These are phyloP conservation scores for Ceratina australensis DNA, from an alignment of 1,140 invertebrate genomes.

Conservation along the genomic window DNA sequence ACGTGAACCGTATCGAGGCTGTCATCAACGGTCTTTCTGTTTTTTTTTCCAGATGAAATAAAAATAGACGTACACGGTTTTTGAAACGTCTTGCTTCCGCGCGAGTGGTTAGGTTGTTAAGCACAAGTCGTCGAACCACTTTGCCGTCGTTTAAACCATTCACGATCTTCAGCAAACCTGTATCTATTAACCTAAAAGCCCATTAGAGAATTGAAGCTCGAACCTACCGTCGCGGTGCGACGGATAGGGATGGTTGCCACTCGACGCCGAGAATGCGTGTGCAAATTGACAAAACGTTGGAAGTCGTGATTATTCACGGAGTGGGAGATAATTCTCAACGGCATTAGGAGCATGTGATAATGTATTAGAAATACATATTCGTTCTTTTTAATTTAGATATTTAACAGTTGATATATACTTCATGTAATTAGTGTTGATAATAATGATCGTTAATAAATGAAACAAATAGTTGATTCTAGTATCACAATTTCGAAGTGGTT, in stretches of 20 bases:
- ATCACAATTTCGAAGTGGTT: not conserved
- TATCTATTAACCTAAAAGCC: slow-evolving; percentile 19
- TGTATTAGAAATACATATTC: too few species aligned
- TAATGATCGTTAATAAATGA: too few species aligned
- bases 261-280: not conserved
- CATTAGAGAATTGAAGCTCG: slow-evolving; percentile 32
- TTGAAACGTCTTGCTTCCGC: not conserved
- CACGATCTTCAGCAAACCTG: not conserved
- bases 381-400: too few species aligned
- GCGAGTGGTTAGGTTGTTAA: not conserved
- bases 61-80: not conserved
- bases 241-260: too few species aligned
- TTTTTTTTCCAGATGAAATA: not conserved
- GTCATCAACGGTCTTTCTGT: not conserved
- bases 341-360: too few species aligned
- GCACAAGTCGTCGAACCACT: not conserved
- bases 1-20: not conserved
- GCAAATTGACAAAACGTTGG: not conserved
- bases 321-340: not conserved
- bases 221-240: not conserved
- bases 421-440: too few species aligned
- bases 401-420: too few species aligned
- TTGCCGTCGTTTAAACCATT: not conserved
- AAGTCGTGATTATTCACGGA: not conserved
- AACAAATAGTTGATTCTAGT: too few species aligned